Conservation (phyloP, 2,888 invertebrate genomes). For the Acanthosepion pharaonis region DNA sequence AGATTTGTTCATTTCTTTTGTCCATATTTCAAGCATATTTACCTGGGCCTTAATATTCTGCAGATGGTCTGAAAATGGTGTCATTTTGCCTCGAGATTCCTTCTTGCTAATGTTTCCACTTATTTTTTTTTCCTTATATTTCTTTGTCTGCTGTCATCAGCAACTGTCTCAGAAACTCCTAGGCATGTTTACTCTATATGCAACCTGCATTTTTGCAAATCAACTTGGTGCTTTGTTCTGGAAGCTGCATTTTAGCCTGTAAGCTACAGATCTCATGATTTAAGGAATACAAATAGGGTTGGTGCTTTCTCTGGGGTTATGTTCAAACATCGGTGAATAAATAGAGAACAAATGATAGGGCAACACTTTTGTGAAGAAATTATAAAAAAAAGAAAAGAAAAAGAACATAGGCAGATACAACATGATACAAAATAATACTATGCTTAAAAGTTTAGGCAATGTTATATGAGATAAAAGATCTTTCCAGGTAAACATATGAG, state of each 20-base stretch:
- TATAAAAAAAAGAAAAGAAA: no score
- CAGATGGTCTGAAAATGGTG: neutral
- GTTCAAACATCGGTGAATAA: no score
- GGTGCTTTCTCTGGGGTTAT: neutral
- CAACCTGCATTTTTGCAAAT: conserved; percentile 33
- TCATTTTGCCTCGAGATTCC: neutral
- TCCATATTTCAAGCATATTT: conserved; percentile 7
- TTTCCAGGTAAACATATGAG: no score
- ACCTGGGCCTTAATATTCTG: neutral
- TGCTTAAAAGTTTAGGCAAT: no score
- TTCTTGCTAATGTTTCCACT: neutral
- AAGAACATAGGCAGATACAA: no score
- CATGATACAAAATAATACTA: no score
- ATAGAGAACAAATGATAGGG: no score
- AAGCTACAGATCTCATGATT: neutral
- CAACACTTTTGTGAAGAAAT: no score
- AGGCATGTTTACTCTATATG: neutral
- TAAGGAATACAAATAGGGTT: neutral
- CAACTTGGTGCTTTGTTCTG: neutral
- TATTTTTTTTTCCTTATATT: neutral
- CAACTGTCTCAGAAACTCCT: neutral
- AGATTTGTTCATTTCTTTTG: conserved; percentile 11
- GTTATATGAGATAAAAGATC: no score
- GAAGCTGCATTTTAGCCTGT: neutral
- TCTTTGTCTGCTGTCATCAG: neutral